Evolutionary conservation across 2,888 invertebrate genomes (phyloP), one percentile per base, ranked within the genome.

Genomic region (Pilophorus perplexus): DNA sequence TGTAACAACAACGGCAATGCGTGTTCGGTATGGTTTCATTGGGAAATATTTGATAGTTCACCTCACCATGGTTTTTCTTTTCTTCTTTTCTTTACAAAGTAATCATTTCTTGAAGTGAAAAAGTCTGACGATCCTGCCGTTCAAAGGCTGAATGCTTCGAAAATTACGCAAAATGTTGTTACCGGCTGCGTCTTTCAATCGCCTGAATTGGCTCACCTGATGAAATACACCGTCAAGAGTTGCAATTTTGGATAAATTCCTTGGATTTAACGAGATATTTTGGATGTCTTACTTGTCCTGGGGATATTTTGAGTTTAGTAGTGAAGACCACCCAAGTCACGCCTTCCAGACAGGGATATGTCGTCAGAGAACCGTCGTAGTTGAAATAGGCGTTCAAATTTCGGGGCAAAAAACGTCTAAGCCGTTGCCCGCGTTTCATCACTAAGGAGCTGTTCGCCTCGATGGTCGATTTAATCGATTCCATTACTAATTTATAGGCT

Each of bases 251-350:
- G 33, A 8, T 33, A 33, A 33, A 33, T 10, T 8, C 33, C n/a
- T n/a, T n/a, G n/a, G n/a, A n/a, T n/a, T n/a, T n/a, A n/a, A n/a
- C 12, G 6, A 33, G 33, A 33, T 12, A 12, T 8, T 33, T 12
- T 33, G 33, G 33, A 8, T 12, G 33, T 33, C 12, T 59, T 23
- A 59, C 59, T 23, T 59, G 59, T 3, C 4, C 25, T 2, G 3
- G 23, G 2, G 59, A 59, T 3, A 59, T 44, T 1, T 2, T 12
- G 6, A 14, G 16, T 14, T 23, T 59, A 8, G 40, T 18, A 2
- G 59, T 27, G 42, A 59, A 59, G 42, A 23, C 23, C 16, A 59
- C 16, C 59, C 59, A 59, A 20, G 44, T 59, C 3, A 59, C 59
- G 14, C 59, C 59, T 44, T 59, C 59, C 22, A 23, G 40, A 23